Conservation (phyloP, 2,888 invertebrate species). For the Orchesellides sinensis region DNA sequence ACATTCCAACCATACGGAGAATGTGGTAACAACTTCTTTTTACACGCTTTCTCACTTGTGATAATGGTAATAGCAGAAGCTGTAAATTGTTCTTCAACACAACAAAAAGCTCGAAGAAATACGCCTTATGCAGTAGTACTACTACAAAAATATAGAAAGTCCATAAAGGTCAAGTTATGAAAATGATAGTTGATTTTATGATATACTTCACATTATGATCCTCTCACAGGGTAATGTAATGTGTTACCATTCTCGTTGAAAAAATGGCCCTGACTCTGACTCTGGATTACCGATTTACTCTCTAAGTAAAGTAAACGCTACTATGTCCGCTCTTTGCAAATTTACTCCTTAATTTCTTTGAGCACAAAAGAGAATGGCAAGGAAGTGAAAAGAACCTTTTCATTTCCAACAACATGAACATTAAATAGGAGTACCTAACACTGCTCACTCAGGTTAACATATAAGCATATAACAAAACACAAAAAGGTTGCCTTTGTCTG, state of each 20-base stretch:
- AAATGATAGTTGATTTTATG: neutral
- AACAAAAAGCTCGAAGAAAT: too few relatives aligned
- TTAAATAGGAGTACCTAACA: neutral
- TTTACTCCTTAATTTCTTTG: too few relatives aligned
- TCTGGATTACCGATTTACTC: constrained; percentile 16
- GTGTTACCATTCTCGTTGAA: neutral
- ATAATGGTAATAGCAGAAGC: too few relatives aligned
- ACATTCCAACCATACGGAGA: too few relatives aligned
- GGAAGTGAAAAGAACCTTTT: constrained; percentile 10
- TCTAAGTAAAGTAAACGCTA: too few relatives aligned
- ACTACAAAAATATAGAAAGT: neutral
- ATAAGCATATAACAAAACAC: neutral
- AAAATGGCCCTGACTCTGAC: constrained; percentile 55
- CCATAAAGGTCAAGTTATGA: constrained; percentile 2
- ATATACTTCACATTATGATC: neutral
- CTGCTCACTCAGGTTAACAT: neutral
- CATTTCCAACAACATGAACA: neutral
- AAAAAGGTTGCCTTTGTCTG: neutral
- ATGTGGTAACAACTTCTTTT: neutral
- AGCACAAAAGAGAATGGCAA: neutral
- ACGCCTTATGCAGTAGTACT: neutral
- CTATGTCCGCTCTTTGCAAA: too few relatives aligned
- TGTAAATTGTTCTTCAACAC: too few relatives aligned
- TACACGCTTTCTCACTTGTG: too few relatives aligned
- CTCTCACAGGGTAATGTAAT: neutral